These are phyloP conservation scores for Lottia gigantea DNA, from an alignment of 2,888 invertebrate genomes.

Conservation along the genomic window DNA sequence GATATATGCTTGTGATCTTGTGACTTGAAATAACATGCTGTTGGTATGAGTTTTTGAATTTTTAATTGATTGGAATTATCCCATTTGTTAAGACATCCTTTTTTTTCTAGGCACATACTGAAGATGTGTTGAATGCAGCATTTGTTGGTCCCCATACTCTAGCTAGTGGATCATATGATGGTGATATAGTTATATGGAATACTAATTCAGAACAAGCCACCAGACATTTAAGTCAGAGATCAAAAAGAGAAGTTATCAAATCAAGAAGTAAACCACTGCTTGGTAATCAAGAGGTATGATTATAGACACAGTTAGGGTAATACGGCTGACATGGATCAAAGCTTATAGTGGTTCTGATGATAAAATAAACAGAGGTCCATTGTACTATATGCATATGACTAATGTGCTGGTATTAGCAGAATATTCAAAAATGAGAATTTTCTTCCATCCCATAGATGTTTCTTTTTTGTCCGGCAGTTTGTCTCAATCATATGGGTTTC, in stretches of 20 bases:
- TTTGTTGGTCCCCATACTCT: constrained; percentile 61
- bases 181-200: constrained; percentile 68
- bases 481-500: too few species aligned
- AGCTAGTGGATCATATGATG: constrained; percentile 67
- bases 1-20: too few species aligned
- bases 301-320: too few species aligned
- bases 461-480: too few species aligned
- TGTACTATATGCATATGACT: too few species aligned
- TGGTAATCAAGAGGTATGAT: constrained; percentile 16
- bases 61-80: not conserved
- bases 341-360: too few species aligned
- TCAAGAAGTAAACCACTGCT: constrained; percentile 23
- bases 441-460: too few species aligned
- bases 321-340: too few species aligned
- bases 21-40: too few species aligned
- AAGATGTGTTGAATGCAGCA: constrained; percentile 65
- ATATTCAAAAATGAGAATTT: too few species aligned
- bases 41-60: not conserved
- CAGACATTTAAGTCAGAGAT: constrained; percentile 54
- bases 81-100: not conserved
- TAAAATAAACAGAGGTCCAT: too few species aligned
- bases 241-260: constrained; percentile 33
- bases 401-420: too few species aligned
- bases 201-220: constrained; percentile 65
- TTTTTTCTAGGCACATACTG: constrained; percentile 60